Evolutionary conservation across 2,888 invertebrate genomes (phyloP).

Genomic region (Coelinius sp.): DNA sequence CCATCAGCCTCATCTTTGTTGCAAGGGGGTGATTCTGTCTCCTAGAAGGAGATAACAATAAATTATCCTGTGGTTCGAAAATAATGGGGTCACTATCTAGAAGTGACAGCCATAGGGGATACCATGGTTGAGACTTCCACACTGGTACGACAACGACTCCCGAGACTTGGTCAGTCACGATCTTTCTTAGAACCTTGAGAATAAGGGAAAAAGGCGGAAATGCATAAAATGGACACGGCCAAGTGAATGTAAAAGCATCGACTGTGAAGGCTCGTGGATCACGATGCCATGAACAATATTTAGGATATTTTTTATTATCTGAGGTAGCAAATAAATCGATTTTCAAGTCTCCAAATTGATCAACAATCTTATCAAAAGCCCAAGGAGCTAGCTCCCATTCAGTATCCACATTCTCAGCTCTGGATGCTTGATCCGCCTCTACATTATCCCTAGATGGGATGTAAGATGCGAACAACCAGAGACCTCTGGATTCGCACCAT

Average conservation of each 20-base stretch:
- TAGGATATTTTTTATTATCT: constrained; percentile 48
- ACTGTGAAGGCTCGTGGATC: constrained; percentile 34
- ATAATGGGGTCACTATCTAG: constrained; percentile 39
- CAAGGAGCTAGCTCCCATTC: neutral
- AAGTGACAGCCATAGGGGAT: constrained; percentile 21
- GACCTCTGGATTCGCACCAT: neutral
- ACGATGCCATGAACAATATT: constrained; percentile 47
- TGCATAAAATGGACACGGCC: neutral
- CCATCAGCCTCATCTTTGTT: constrained; percentile 50
- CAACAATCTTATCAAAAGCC: neutral
- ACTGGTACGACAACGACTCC: constrained; percentile 36
- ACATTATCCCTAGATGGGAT: neutral
- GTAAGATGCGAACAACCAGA: neutral
- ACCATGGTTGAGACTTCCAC: constrained; percentile 23
- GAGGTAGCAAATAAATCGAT: constrained; percentile 49
- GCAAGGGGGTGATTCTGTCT: constrained; percentile 46
- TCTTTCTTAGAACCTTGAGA: constrained; percentile 50
- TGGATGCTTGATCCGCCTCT: neutral
- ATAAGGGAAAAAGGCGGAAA: constrained; percentile 36
- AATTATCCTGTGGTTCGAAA: constrained; percentile 48
- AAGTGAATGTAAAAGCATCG: neutral
- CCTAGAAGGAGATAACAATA: constrained; percentile 51
- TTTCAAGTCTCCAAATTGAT: constrained; percentile 26
- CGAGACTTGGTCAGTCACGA: constrained; percentile 49
- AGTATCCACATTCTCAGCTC: neutral